Evolutionary conservation across 2,797 vertebrate species (phyloP).

Genomic region (Rhabdophis nuchalis): DNA sequence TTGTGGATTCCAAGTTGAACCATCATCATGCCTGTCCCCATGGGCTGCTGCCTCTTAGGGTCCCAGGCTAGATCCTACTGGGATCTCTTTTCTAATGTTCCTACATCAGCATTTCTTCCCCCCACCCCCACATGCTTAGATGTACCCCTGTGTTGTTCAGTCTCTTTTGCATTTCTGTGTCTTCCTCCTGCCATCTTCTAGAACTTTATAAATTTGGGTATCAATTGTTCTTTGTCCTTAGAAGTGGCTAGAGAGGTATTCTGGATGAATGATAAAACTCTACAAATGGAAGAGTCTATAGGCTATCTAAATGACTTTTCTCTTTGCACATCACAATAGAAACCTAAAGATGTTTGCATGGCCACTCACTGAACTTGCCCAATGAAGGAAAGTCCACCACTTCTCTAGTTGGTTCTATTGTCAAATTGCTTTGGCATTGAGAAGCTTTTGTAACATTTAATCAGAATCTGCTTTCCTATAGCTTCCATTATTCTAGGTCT

Average conservation of each 20-base stretch:
- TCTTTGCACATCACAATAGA: background rate
- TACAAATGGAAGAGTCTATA: background rate
- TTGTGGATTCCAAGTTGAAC: background rate
- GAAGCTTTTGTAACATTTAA: background rate
- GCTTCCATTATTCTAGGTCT: background rate
- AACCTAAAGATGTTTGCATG: background rate
- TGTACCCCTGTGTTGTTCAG: background rate
- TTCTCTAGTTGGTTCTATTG: background rate
- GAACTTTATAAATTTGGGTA: background rate
- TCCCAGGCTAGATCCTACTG: background rate
- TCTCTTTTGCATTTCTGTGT: background rate
- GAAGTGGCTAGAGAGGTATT: background rate
- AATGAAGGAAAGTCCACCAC: background rate
- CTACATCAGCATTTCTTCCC: background rate
- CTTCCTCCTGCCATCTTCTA: background rate
- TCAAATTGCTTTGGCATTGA: background rate
- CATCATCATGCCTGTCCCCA: background rate
- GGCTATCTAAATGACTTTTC: background rate
- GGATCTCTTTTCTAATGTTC: background rate
- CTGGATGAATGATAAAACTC: background rate
- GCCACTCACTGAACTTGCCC: background rate
- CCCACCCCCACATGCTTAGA: too few species aligned
- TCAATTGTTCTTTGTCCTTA: background rate
- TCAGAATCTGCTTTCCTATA: background rate
- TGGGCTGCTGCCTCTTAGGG: background rate